These are phyloP conservation scores for Orchestes rusci DNA, from an alignment of 2,888 invertebrate species.

Conservation along the genomic window DNA sequence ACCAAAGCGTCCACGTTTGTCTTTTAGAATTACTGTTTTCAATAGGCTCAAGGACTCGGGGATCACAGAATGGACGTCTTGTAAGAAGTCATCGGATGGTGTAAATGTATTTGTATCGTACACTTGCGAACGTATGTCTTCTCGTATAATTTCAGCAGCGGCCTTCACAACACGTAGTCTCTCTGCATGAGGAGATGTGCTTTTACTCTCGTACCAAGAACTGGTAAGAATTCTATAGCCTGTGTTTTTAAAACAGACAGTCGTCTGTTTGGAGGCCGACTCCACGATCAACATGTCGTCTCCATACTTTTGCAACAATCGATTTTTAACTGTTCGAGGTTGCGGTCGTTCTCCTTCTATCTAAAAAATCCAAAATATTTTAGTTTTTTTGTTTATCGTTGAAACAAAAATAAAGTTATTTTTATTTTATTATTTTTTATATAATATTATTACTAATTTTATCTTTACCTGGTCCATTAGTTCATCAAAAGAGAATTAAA, in stretches of 20 bases:
- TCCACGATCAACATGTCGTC: background rate
- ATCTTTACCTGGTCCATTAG: conserved; percentile 16
- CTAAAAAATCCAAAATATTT: no score
- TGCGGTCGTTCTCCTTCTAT: conserved; percentile 13
- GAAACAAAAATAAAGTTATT: no score
- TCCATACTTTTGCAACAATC: conserved; percentile 15
- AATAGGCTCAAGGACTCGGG: background rate
- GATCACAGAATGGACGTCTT: background rate
- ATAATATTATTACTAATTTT: background rate
- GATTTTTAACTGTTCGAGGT: conserved; percentile 12
- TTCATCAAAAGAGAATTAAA: conserved; percentile 25
- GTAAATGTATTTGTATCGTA: conserved; percentile 9
- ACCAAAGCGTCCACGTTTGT: background rate
- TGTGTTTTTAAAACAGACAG: conserved; percentile 18
- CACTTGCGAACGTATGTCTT: conserved; percentile 23
- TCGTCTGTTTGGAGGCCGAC: background rate
- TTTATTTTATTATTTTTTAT: no score
- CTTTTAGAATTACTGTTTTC: conserved; percentile 3
- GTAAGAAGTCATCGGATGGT: background rate
- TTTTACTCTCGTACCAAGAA: conserved; percentile 10
- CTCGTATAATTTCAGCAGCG: conserved; percentile 22
- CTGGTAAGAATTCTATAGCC: conserved; percentile 22
- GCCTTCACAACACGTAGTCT: conserved; percentile 20
- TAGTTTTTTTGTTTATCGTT: no score
- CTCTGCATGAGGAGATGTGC: conserved; percentile 14